Evolutionary conservation across 1,140 invertebrate species (phyloP), one percentile per base, ranked within the genome.

Genomic region (Aradophagus sp.): DNA sequence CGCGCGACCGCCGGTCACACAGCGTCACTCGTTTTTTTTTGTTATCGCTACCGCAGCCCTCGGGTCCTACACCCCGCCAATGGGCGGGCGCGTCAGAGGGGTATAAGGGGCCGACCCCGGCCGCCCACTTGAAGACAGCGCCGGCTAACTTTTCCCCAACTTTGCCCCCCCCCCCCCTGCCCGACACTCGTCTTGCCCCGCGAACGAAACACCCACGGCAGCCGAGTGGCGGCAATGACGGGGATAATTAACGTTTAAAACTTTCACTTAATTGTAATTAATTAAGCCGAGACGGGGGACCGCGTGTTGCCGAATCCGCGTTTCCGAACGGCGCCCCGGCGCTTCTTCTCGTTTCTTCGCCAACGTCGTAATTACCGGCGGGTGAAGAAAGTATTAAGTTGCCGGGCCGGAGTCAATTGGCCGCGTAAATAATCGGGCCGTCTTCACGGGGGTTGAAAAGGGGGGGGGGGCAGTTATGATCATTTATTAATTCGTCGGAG

Each of bases 181-280:
- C n/a, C n/a, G n/a, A n/a, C n/a, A n/a, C n/a, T n/a, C n/a, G n/a
- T n/a, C n/a, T n/a, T n/a, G n/a, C n/a, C n/a, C n/a, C 16, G 6
- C 11, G 26, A 42, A 55, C 53, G 39, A 52, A 52, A 52, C 47
- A 62, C 29, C 38, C 27, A 10, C n/a, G 16, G 6, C 15, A 34
- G 11, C 19, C 16, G 14, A 42, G 36, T 44, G 62, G 34, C 44
- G n/a, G 23, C 45, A 66, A 66, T 66, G 50, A 66, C 6, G 20
- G 19, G 35, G 52, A 56, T 66, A 66, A 56, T 66, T 56, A 56
- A 56, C 52, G 62, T 66, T 67, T 52, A 58, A 66, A 67, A 58
- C 45, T 67, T 50, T 14, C 17, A 45, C 45, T 67, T 67, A 44
- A 59, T 67, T 52, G 52, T 58, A 67, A 67, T 67, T 67, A 52